phyloP scores from a whole-genome alignment of 2,888 invertebrate species.

The Oeneis ivallda region DNA sequence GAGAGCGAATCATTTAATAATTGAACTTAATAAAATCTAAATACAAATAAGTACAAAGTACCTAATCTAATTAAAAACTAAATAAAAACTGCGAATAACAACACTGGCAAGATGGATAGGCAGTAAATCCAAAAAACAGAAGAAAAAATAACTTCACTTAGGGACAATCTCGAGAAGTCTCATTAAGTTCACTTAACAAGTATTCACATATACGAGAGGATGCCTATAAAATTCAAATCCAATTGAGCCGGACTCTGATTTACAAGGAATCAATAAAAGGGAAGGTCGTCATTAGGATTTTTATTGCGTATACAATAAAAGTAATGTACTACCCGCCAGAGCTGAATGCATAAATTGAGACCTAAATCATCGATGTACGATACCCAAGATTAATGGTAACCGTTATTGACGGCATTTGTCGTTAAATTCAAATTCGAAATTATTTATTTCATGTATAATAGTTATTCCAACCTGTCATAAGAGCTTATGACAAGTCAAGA shows the following conservation, averaged over 20 bases:
- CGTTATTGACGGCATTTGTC: too few species aligned
- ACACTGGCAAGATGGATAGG: slow-evolving; percentile 14
- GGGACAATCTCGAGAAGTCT: slow-evolving; percentile 50
- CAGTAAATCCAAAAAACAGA: slow-evolving; percentile 31
- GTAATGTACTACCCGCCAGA: slow-evolving; percentile 62
- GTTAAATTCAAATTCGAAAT: too few species aligned
- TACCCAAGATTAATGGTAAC: not conserved
- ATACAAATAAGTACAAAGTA: slow-evolving; percentile 2
- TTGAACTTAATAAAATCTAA: not conserved
- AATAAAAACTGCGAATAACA: slow-evolving; percentile 16
- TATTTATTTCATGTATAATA: too few species aligned
- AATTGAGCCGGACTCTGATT: slow-evolving; percentile 77
- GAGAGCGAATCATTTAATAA: too few species aligned
- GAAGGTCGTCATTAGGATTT: slow-evolving; percentile 75
- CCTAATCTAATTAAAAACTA: not conserved
- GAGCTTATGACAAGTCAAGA: too few species aligned
- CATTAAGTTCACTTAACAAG: slow-evolving; percentile 67
- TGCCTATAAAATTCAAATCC: slow-evolving; percentile 77
- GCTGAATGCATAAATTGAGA: slow-evolving; percentile 37
- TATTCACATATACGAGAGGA: slow-evolving; percentile 65
- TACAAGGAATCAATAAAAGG: slow-evolving; percentile 79
- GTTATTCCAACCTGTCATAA: too few species aligned
- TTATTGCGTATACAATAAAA: slow-evolving; percentile 78
- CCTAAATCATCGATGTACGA: slow-evolving; percentile 22
- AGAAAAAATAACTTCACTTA: slow-evolving; percentile 36